Evolutionary conservation across 2,888 invertebrate genomes (phyloP).

Genomic region (Charanyca ferruginea): DNA sequence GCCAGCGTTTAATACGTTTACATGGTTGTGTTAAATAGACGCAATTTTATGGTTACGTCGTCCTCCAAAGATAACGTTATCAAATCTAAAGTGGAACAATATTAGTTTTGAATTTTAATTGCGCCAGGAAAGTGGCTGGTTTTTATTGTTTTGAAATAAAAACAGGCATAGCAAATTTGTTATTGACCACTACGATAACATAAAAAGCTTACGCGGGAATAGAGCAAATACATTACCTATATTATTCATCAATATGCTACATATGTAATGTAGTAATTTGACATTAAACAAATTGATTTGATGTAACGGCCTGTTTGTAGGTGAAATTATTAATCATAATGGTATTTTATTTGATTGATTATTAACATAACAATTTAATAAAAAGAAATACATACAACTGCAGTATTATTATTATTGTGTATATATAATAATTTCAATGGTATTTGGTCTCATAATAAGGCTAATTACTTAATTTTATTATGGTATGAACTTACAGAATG

Average conservation of each 20-base stretch:
- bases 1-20: constrained; percentile 40
- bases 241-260: constrained; percentile 13
- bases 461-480: too few relatives aligned
- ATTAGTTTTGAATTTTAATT: constrained; percentile 21
- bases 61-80: constrained; percentile 31
- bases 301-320: constrained; percentile 1
- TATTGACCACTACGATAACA: constrained; percentile 6
- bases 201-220: constrained; percentile 6
- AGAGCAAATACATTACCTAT: constrained; percentile 1
- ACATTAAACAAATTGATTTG: constrained; percentile 32
- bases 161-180: constrained; percentile 4
- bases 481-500: too few relatives aligned
- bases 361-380: constrained; percentile 13
- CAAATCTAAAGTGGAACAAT: constrained; percentile 22
- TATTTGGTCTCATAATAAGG: background rate
- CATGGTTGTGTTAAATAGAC: constrained; percentile 20
- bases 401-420: background rate
- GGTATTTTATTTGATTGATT: constrained; percentile 20
- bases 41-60: constrained; percentile 16
- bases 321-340: constrained; percentile 24
- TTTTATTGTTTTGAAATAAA: constrained; percentile 15
- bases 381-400: background rate
- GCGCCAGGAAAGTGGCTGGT: background rate
- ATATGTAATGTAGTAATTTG: background rate
- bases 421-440: background rate